A percentile compares a stretch with the other conserved stretches of the same genome.
Evolutionary conservation across 2,113 vertebrate genomes (phyloP).

Genomic region (Macaca nemestrina): DNA sequence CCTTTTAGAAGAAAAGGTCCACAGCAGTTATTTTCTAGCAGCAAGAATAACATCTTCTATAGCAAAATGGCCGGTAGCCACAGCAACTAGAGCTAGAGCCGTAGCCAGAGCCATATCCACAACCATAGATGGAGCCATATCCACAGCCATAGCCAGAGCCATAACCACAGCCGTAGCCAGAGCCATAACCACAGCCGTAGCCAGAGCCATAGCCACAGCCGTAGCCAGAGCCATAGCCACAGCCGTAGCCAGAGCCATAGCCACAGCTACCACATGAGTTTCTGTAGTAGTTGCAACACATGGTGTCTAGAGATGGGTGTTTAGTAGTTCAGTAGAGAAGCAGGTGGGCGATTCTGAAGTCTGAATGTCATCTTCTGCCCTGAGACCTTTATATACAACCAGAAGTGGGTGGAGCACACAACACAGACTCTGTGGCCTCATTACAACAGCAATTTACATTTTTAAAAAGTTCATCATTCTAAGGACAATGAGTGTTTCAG

Average conservation of each 20-base stretch:
- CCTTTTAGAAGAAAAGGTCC: background rate
- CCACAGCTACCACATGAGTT: background rate
- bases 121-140: background rate
- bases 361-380: background rate
- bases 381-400: background rate
- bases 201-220: background rate
- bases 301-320: background rate
- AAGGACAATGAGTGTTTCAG: background rate
- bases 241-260: background rate
- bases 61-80: background rate
- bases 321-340: background rate
- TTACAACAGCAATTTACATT: background rate
- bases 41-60: background rate
- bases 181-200: background rate
- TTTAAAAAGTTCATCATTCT: background rate
- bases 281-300: background rate
- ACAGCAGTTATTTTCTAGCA: background rate
- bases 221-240: background rate
- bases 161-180: fast-evolving
- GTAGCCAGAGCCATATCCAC: background rate
- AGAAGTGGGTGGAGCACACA: background rate
- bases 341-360: background rate
- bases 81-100: background rate
- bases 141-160: background rate
- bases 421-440: background rate